These are phyloP conservation scores for Parauchenoglanis punctatus DNA, from an alignment of 2,797 vertebrate species.

Conservation along the genomic window DNA sequence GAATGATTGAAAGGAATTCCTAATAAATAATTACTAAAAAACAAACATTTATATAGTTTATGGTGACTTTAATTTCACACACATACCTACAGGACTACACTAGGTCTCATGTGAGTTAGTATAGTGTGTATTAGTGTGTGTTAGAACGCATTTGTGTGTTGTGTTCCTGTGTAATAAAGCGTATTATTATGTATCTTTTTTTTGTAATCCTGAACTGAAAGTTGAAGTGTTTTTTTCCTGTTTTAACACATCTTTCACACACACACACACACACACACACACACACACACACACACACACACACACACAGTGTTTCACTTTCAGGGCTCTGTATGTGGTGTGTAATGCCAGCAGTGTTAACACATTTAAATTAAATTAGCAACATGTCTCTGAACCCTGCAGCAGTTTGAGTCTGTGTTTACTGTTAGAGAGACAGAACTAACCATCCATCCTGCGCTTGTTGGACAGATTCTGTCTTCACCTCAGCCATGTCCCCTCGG, in stretches of 20 bases:
- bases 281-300: neutral
- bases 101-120: neutral
- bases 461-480: neutral
- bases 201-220: neutral
- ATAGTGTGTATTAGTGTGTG: neutral
- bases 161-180: neutral
- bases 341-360: neutral
- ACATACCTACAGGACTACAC: too few species aligned
- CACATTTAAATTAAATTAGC: conserved; percentile 4
- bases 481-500: neutral
- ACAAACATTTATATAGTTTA: neutral
- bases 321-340: neutral
- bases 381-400: neutral
- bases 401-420: neutral
- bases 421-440: neutral
- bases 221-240: neutral
- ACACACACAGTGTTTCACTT: neutral
- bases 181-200: neutral
- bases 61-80: too few species aligned
- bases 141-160: neutral
- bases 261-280: neutral
- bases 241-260: neutral
- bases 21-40: neutral
- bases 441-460: neutral
- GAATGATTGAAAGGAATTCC: neutral